A percentile compares a stretch with the other conserved stretches of the same genome.
These are phyloP conservation scores for Phorcus lineatus DNA, from an alignment of 2,888 invertebrate genomes.

Conservation along the genomic window DNA sequence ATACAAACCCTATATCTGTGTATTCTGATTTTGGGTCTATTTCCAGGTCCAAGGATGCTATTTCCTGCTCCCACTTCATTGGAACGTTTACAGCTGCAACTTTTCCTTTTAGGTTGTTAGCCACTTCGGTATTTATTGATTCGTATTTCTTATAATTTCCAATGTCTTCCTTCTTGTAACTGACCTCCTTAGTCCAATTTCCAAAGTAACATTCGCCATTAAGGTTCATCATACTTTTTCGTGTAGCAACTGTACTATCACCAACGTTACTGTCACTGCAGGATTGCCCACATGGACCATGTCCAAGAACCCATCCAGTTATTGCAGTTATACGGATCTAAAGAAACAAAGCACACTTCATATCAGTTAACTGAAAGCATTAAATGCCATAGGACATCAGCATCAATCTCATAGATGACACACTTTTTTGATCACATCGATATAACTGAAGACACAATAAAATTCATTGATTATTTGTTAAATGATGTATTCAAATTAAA, in stretches of 20 bases:
- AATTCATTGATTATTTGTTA: too few species aligned
- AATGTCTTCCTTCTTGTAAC: too few species aligned
- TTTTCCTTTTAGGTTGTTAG: not conserved
- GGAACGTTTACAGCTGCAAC: not conserved
- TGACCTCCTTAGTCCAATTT: not conserved
- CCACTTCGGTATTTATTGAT: too few species aligned
- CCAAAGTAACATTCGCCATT: not conserved
- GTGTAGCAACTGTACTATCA: not conserved
- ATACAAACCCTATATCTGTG: too few species aligned
- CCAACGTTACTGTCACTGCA: not conserved
- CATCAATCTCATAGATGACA: too few species aligned
- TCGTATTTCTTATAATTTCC: too few species aligned
- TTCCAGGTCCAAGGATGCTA: not conserved
- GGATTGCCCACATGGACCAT: not conserved
- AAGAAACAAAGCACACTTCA: not conserved
- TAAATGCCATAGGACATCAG: too few species aligned
- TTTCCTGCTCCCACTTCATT: not conserved
- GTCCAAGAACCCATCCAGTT: not conserved
- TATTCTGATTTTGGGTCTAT: not conserved
- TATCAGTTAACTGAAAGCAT: too few species aligned
- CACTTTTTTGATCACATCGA: too few species aligned
- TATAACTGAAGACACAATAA: too few species aligned
- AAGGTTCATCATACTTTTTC: not conserved
- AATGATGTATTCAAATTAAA: too few species aligned
- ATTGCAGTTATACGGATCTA: not conserved